Evolutionary conservation across 2,888 invertebrate species (phyloP).

Genomic region (Pammene fasciana): DNA sequence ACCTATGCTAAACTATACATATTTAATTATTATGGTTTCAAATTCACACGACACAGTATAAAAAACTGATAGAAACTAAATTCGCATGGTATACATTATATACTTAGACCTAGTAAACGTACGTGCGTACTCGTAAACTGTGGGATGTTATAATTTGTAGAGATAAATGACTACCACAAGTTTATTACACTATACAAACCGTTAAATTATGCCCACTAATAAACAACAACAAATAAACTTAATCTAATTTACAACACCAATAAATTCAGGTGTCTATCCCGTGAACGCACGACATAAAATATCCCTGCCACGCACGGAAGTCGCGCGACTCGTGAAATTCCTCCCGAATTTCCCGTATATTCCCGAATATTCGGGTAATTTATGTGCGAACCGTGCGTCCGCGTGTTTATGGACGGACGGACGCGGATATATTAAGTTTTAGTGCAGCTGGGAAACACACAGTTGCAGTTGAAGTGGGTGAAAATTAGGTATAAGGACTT

Average conservation of each 20-base stretch:
- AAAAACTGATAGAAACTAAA: too few relatives aligned
- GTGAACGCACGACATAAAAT: conserved; percentile 37
- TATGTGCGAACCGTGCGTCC: conserved; percentile 55
- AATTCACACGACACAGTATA: too few relatives aligned
- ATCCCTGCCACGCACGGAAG: conserved; percentile 46
- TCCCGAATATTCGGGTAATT: conserved; percentile 53
- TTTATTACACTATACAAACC: neutral
- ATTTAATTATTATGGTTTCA: too few relatives aligned
- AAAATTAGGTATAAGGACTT: neutral
- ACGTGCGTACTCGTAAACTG: too few relatives aligned
- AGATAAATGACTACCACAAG: neutral
- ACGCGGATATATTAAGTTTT: conserved; percentile 30
- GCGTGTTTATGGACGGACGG: conserved; percentile 32
- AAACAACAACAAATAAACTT: conserved; percentile 33
- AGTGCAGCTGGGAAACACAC: conserved; percentile 22
- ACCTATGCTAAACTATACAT: too few relatives aligned
- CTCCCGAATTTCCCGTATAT: conserved; percentile 42
- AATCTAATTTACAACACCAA: conserved; percentile 36
- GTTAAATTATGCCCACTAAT: conserved; percentile 18
- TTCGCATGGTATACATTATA: too few relatives aligned
- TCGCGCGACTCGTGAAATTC: conserved; percentile 44
- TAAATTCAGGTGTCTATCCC: conserved; percentile 42
- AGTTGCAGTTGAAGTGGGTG: conserved; percentile 13
- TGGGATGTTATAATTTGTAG: conserved; percentile 2
- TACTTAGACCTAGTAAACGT: too few relatives aligned